Base-by-base conservation (phyloP, 2,797 vertebrate species). In the Sebastes hubbsi region DNA sequence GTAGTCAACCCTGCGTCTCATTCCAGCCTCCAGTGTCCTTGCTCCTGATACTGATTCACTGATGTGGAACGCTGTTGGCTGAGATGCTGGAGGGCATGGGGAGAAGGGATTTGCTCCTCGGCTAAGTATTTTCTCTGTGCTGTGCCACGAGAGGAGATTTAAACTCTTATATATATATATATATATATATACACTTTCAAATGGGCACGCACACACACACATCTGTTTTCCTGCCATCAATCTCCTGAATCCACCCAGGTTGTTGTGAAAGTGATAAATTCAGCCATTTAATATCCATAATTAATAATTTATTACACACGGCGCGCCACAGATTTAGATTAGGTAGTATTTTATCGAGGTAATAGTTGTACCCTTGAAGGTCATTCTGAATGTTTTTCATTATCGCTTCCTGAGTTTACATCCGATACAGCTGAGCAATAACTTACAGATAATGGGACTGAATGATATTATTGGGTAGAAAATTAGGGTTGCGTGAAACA, bases 201-300 rank as follows among this genome's bases (percentile, higher is more conserved):
- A 72, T 29, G 12, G 18, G 4, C 5, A 68, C 34, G 29, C 70
- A 73, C 72, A 81, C 29, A 65, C 66, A 62, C 74, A 77, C 77
- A 84, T 64, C 64, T 83, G 84, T 85, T 85, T 89, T 74, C 67
- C 69, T 86, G 82, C 74, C 83, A 92, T 92, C 90, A 89, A 93
- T 93, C 90, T 91, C 84, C 73, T 38, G 34, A 84, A 86, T 86
- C 85, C 90, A 88, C 87, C 82, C 84, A 78, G 83, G 91, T 90
- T 93, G 88, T 93, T 94, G 90, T 94, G 91, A 92, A 93, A 92
- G 88, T 93, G 89, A 94, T 93, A 88, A 90, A 93, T 93, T 88
- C 85, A 78, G 87, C 78, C 76, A 91, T 92, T 92, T 94, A 91
- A 93, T 88, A 92, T 90, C 87, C 78, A 87, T 94, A 91, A 93